phyloP scores from a whole-genome alignment of 1,140 invertebrate species.

The Heliconius eleuchia region DNA sequence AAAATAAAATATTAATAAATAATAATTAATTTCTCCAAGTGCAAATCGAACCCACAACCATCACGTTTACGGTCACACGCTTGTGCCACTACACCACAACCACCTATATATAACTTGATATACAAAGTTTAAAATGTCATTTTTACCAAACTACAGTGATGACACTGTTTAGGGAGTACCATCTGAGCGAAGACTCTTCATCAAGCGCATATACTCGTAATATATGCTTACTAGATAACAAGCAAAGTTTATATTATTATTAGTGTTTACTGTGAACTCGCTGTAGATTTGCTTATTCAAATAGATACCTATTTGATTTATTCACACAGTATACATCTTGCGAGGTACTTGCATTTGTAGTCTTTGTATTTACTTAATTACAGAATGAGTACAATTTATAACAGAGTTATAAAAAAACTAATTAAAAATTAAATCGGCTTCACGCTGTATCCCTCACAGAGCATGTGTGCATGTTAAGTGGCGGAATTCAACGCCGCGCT shows the following conservation, averaged over 20 bases:
- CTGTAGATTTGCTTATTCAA: constrained; percentile 7
- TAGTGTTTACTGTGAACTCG: background rate
- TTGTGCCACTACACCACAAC: background rate
- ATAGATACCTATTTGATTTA: background rate
- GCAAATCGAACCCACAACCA: too few relatives aligned
- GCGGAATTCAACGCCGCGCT: too few relatives aligned
- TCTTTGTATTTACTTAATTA: background rate
- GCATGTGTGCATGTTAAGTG: too few relatives aligned
- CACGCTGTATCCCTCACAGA: too few relatives aligned
- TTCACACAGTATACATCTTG: background rate
- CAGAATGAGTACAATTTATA: background rate
- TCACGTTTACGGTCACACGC: too few relatives aligned
- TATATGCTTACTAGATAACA: background rate
- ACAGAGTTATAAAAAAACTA: background rate
- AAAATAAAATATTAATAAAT: too few relatives aligned
- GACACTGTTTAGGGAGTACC: background rate
- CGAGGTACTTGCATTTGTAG: background rate
- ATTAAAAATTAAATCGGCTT: too few relatives aligned
- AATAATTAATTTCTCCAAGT: background rate
- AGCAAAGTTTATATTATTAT: background rate
- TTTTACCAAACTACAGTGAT: background rate
- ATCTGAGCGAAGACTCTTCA: background rate
- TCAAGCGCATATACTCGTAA: background rate
- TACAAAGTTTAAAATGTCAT: background rate
- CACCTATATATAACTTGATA: too few relatives aligned